Evolutionary conservation across 1,140 invertebrate species (phyloP).

Genomic region (Eumaeus atala): DNA sequence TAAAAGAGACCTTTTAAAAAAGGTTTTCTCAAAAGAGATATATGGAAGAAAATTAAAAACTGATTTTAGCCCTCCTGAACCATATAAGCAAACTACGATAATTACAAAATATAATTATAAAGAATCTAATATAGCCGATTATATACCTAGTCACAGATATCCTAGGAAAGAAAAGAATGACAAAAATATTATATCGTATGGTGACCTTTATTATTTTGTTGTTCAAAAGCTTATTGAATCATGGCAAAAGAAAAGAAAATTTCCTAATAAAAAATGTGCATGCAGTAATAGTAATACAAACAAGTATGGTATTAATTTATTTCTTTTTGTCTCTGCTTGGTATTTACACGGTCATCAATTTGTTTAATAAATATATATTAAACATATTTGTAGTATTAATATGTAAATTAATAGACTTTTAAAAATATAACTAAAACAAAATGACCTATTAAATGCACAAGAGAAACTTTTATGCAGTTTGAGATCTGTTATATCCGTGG

Average conservation of each 20-base stretch:
- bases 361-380: slow-evolving; percentile 1
- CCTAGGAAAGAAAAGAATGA: slow-evolving; percentile 6
- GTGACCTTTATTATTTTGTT: slow-evolving; percentile 45
- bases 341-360: background rate
- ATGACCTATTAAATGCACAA: background rate
- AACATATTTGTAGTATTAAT: background rate
- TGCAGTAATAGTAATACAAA: slow-evolving; percentile 29
- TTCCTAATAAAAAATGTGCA: slow-evolving; percentile 26
- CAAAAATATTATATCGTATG: slow-evolving; percentile 31
- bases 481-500: background rate
- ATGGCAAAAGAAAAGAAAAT: slow-evolving; percentile 28
- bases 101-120: background rate
- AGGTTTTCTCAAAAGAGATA: slow-evolving; percentile 1
- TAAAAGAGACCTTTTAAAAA: slow-evolving; percentile 31
- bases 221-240: slow-evolving; percentile 35
- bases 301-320: slow-evolving; percentile 5
- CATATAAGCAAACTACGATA: background rate
- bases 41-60: background rate
- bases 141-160: too few species aligned
- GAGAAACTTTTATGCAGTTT: background rate
- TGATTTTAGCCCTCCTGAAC: background rate
- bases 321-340: slow-evolving; percentile 3
- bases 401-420: background rate
- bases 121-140: too few species aligned
- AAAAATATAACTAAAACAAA: background rate